A percentile compares a stretch with the other conserved stretches of the same genome.
These are phyloP conservation scores for Phenganax stokvisi DNA, from an alignment of 92 coral and sea anemone species.

Conservation along the genomic window DNA sequence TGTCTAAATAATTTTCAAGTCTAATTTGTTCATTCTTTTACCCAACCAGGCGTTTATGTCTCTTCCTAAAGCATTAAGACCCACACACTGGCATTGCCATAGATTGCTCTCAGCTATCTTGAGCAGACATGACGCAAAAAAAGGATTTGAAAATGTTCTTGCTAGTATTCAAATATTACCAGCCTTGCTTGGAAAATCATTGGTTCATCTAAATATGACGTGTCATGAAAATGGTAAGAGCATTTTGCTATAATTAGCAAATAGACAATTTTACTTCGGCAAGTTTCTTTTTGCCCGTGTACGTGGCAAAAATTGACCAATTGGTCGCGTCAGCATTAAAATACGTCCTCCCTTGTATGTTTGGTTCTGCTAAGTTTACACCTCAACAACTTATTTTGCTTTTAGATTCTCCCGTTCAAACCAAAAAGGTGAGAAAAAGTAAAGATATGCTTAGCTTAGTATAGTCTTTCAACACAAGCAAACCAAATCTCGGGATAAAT, in stretches of 20 bases:
- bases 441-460: too few species aligned
- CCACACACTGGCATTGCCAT: constrained; percentile 8
- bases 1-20: too few species aligned
- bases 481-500: too few species aligned
- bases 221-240: not conserved
- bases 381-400: not conserved
- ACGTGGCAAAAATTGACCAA: too few species aligned
- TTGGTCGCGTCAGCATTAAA: not conserved
- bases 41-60: constrained; percentile 16
- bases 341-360: not conserved
- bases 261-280: too few species aligned
- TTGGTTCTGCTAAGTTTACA: not conserved
- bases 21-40: not conserved
- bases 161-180: constrained; percentile 24
- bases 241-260: too few species aligned
- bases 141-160: constrained; percentile 27
- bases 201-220: constrained; percentile 9
- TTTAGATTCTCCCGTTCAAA: not conserved
- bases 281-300: too few species aligned
- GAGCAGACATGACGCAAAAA: constrained; percentile 3
- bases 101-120: constrained; percentile 1
- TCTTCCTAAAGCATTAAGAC: not conserved
- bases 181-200: constrained; percentile 27
- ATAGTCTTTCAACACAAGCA: too few species aligned
- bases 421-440: too few species aligned